Evolutionary conservation across 2,797 vertebrate species (phyloP).

Genomic region (Lutjanus campechanus): DNA sequence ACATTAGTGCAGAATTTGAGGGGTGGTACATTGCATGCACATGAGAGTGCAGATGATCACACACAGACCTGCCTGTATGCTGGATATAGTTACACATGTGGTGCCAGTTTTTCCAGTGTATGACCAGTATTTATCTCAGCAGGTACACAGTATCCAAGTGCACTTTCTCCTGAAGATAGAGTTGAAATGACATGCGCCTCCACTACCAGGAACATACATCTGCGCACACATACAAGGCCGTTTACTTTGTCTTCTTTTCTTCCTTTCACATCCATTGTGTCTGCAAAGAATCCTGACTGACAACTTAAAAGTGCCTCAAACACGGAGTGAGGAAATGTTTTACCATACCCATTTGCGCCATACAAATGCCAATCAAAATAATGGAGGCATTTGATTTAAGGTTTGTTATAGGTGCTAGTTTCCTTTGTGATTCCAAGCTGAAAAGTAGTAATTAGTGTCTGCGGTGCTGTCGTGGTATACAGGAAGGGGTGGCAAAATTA

Average conservation of each 20-base stretch:
- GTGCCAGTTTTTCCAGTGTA: conserved; percentile 18
- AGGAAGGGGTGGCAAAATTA: conserved; percentile 59
- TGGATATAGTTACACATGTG: conserved; percentile 2
- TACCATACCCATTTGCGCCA: conserved; percentile 29
- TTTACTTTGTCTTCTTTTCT: neutral
- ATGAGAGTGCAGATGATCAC: neutral
- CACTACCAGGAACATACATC: conserved; percentile 4
- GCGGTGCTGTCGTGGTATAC: conserved; percentile 35
- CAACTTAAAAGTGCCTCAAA: conserved; percentile 49
- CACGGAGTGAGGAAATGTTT: conserved; percentile 19
- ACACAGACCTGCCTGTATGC: conserved; percentile 10
- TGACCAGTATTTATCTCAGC: conserved; percentile 54
- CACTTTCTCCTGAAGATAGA: conserved; percentile 17
- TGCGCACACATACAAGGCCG: neutral
- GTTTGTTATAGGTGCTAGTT: conserved; percentile 62
- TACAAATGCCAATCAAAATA: conserved; percentile 61
- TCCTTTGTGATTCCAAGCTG: conserved; percentile 52
- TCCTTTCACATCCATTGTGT: conserved; percentile 16
- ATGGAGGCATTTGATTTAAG: conserved; percentile 50
- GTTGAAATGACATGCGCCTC: neutral
- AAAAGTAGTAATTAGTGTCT: conserved; percentile 69
- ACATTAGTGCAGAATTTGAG: neutral
- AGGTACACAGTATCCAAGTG: conserved; percentile 16
- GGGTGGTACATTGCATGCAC: neutral
- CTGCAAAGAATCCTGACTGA: conserved; percentile 33